phyloP scores from a whole-genome alignment of 2,797 vertebrate species.

The Etheostoma perlongum region DNA sequence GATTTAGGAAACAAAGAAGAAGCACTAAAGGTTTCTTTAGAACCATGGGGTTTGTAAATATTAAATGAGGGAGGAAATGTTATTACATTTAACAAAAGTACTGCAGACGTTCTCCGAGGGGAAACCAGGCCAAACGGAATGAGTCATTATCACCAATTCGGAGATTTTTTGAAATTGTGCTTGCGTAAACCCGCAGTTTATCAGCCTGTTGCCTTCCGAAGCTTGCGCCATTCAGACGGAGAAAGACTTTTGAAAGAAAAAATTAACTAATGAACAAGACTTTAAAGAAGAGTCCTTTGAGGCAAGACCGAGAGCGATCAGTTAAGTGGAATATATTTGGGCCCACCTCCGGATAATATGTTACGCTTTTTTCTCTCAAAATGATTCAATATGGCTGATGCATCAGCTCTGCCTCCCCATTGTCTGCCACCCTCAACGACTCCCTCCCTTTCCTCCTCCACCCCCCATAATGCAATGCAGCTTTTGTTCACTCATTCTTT shows the following conservation, averaged over 20 bases:
- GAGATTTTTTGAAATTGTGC: constrained; percentile 12
- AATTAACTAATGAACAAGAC: constrained; percentile 37
- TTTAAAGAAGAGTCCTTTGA: constrained; percentile 5
- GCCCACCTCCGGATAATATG: constrained; percentile 55
- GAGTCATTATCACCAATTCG: constrained; percentile 23
- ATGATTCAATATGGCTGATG: constrained; percentile 72
- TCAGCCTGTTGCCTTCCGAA: not conserved
- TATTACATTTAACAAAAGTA: constrained; percentile 46
- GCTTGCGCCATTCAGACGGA: not conserved
- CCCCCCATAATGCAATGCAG: constrained; percentile 75
- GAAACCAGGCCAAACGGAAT: constrained; percentile 41
- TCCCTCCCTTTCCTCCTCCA: constrained; percentile 20
- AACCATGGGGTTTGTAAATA: constrained; percentile 56
- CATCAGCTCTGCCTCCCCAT: constrained; percentile 65
- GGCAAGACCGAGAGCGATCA: constrained; percentile 32
- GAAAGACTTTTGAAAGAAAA: not conserved
- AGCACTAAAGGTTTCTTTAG: constrained; percentile 48
- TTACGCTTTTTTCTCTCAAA: constrained; percentile 50
- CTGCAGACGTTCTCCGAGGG: constrained; percentile 18
- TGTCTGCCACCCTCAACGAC: constrained; percentile 55
- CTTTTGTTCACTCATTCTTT: constrained; percentile 82
- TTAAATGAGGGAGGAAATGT: constrained; percentile 63
- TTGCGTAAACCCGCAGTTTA: constrained; percentile 30
- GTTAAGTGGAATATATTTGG: constrained; percentile 43
- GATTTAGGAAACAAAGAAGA: constrained; percentile 63